Evolutionary conservation across 2,888 invertebrate genomes (phyloP), one percentile per base, ranked within the genome.

Genomic region (Cephus sareptanus): DNA sequence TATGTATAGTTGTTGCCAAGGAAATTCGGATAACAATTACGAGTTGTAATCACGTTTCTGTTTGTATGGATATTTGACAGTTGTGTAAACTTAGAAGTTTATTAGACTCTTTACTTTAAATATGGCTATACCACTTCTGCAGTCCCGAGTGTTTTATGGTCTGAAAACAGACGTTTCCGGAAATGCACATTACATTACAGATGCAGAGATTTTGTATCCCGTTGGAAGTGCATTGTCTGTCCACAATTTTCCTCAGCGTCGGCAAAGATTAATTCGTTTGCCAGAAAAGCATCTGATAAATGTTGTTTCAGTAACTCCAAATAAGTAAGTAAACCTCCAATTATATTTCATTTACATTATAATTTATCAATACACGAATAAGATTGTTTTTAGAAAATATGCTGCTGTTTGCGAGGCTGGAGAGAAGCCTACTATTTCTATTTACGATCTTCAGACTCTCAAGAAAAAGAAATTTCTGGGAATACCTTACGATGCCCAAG

Each of bases 141-240:
- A 94, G 81, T 94, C 95, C 1, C 92, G 93, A 77, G 92, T 94
- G 83, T 93, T 95, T 86, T 94, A 94, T 83, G 96, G 96, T 4
- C 91, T 96, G 34, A 93, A 94, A 77, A 95, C 95, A 30, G 93
- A 94, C 81, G 93, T 94, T 80, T 92, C 93, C 84, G 95, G 95
- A 78, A 97, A 96, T 90, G 95, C 95, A 11, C 95, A 96, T 88
- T 96, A 94, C 86, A 92, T 96, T 77, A 93, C 94, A 33, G 96
- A 96, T 87, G 94, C 95, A 35, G 96, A 97, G 88, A 93, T 97
- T 69, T 92, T 97, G 75, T 97, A 97, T 91, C 96, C 96, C 0
- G 96, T 96, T 40, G 97, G 97, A 76, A 95, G 95, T 76, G 95
- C 95, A 1, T 92, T 97, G 75, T 94, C 95, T 0, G 93, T 97